Evolutionary conservation across 2,113 vertebrate species (phyloP), one percentile per base, ranked within the genome.

Genomic region (Cromileptes altivelis): DNA sequence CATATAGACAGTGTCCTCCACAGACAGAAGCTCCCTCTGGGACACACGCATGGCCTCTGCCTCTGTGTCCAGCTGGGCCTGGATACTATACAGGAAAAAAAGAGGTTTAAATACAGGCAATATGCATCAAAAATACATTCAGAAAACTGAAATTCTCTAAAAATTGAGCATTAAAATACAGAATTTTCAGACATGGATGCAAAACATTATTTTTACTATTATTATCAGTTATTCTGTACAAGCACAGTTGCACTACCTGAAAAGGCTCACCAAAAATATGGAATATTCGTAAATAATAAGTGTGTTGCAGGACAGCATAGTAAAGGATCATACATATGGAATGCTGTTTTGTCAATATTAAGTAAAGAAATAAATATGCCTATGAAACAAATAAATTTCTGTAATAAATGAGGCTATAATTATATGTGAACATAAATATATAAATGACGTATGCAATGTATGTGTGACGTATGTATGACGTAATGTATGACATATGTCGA

Each of bases 21-120:
- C 95, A 1, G 97, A 97, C 60, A 97, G 95, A 52, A 99, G 89
- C 56, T 99, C 97, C 77, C 97, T 97, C 91, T 99, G 98, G 52
- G 95, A 89, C 68, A 93, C 8, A 42, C 96, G 96, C 98, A 99
- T 99, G 88, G 94, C 91, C 80, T 99, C 98, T 0, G 97, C 96
- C 89, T 99, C 98, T 0, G 84, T 76, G 42, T 99, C 98, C 85
- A 99, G 88, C 89, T 99, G 97, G 82, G 90, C 93, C 93, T 98
- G 97, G 89, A 99, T 96, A 81, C 98, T 99, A 37, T 4, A 85
- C 33, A 74, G 9, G 45, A 75, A 18, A 30, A 45, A 9, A 23
- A 21, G 6, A 37, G 3, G 27, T 30, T 75, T 75, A 2, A 58
- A 68, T 23, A 68, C 5, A 64, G 18, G 19, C 6, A 25, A 18